phyloP scores from a whole-genome alignment of 2,888 invertebrate genomes.

The Lithophane leautieri region DNA sequence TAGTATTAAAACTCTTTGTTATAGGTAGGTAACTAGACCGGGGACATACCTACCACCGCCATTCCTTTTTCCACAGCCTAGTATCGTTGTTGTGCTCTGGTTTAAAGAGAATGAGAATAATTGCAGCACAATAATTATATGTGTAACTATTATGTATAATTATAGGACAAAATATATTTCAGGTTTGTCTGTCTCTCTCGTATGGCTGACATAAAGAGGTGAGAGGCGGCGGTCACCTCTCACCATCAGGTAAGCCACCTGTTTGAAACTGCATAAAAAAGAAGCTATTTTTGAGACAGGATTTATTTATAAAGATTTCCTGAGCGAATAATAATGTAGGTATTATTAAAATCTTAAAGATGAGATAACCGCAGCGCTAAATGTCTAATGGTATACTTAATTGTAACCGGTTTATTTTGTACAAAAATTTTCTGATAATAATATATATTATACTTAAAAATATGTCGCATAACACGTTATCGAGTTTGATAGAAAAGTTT shows the following conservation, averaged over 20 bases:
- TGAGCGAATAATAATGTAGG: slow-evolving; percentile 15
- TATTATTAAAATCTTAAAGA: slow-evolving; percentile 14
- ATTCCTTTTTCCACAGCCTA: neutral
- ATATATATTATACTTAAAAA: slow-evolving; percentile 14
- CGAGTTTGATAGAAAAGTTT: slow-evolving; percentile 14
- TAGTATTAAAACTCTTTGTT: neutral
- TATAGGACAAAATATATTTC: neutral
- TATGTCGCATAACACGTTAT: slow-evolving; percentile 17
- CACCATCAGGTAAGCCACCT: neutral
- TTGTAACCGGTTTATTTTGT: slow-evolving; percentile 48
- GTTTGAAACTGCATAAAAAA: neutral
- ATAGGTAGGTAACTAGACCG: neutral
- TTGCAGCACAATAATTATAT: too few relatives aligned
- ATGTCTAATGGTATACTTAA: slow-evolving; percentile 10
- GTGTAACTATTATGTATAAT: too few relatives aligned
- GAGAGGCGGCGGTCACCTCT: neutral
- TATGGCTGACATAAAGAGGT: neutral
- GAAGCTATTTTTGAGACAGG: neutral
- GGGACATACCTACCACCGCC: too few relatives aligned
- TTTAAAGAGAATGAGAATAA: neutral
- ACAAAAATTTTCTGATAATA: slow-evolving; percentile 23
- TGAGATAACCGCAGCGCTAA: slow-evolving; percentile 33
- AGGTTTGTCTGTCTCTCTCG: neutral
- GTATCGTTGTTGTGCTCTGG: neutral
- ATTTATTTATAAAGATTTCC: neutral